Percentiles rank a stretch among this genome's conserved stretches.
Evolutionary conservation across 2,888 invertebrate genomes (phyloP).

Genomic region (Agrypnus murinus): DNA sequence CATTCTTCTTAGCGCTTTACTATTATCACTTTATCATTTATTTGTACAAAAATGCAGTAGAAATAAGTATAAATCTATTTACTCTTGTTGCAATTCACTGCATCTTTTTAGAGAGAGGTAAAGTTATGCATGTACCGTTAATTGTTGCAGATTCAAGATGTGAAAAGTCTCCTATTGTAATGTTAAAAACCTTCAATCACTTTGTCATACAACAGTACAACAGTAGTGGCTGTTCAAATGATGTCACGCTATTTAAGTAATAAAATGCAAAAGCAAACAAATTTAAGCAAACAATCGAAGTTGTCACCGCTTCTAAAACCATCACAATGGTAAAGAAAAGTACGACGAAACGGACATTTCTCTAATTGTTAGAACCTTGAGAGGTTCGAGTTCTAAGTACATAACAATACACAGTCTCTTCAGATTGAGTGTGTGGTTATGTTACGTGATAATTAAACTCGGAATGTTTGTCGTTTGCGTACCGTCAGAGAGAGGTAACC

Average conservation of each 20-base stretch:
- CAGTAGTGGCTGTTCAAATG: constrained; percentile 43
- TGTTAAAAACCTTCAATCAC: neutral
- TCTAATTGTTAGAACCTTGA: constrained; percentile 57
- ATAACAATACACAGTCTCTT: constrained; percentile 54
- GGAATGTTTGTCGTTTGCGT: constrained; percentile 54
- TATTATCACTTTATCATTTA: too few species aligned
- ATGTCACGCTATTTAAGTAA: constrained; percentile 48
- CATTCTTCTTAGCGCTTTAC: too few species aligned
- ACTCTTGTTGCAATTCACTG: too few species aligned
- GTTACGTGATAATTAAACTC: constrained; percentile 57
- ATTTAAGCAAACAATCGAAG: constrained; percentile 53
- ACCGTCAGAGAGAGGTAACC: constrained; percentile 37
- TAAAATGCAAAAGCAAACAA: constrained; percentile 52
- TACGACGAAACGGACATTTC: constrained; percentile 46
- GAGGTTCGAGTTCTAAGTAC: constrained; percentile 56
- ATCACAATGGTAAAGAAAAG: constrained; percentile 46
- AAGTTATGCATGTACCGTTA: too few species aligned
- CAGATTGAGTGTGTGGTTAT: constrained; percentile 50
- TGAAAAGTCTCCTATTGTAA: too few species aligned
- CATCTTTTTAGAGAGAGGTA: too few species aligned
- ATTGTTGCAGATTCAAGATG: too few species aligned
- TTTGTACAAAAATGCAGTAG: too few species aligned
- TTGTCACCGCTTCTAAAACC: constrained; percentile 47
- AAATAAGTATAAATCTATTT: too few species aligned
- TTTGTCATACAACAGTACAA: constrained; percentile 35